phyloP scores from a whole-genome alignment of 2,797 vertebrate species.

The Gobionotothen gibberifrons region DNA sequence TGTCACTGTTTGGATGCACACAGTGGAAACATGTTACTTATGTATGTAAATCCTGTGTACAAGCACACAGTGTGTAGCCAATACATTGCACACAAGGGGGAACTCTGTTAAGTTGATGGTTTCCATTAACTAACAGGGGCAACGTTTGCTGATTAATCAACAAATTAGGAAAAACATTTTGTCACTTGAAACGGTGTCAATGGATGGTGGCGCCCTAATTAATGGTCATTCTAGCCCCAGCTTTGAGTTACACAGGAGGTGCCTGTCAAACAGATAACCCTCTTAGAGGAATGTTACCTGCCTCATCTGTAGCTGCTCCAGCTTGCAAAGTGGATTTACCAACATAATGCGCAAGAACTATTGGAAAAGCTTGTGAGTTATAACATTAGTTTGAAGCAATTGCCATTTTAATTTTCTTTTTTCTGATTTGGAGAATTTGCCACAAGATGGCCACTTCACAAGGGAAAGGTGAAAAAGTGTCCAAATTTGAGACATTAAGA shows the following conservation, averaged over 20 bases:
- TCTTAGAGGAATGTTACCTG: constrained; percentile 69
- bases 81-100: not conserved
- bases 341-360: constrained; percentile 29
- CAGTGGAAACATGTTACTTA: constrained; percentile 67
- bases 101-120: constrained; percentile 24
- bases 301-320: constrained; percentile 49
- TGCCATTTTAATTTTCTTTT: constrained; percentile 27
- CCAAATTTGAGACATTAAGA: constrained; percentile 84
- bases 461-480: constrained; percentile 78
- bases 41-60: constrained; percentile 26
- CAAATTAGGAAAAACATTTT: constrained; percentile 73
- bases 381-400: constrained; percentile 9
- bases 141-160: constrained; percentile 76
- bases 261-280: constrained; percentile 75
- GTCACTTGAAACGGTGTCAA: constrained; percentile 86
- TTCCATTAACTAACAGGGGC: constrained; percentile 34
- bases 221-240: constrained; percentile 89
- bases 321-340: constrained; percentile 52
- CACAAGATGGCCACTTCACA: constrained; percentile 77
- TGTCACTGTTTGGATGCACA: constrained; percentile 57
- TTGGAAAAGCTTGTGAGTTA: constrained; percentile 22
- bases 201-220: constrained; percentile 84
- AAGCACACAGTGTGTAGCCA: not conserved
- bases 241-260: constrained; percentile 85
- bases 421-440: constrained; percentile 22